Evolutionary conservation across 2,797 vertebrate species (phyloP).

Genomic region (Gouania willdenowi): DNA sequence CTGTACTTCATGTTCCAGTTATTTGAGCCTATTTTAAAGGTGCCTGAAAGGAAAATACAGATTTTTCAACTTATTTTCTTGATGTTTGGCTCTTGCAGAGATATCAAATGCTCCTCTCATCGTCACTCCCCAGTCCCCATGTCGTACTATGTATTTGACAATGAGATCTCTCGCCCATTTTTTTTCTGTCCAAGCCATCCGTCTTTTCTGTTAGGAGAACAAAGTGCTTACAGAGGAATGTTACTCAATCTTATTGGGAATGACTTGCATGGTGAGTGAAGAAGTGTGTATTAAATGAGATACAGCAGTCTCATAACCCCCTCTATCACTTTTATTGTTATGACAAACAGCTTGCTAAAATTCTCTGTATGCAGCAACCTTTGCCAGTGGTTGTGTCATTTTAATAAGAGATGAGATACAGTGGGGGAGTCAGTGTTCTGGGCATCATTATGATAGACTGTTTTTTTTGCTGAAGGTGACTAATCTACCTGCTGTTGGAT

Average conservation of each 20-base stretch:
- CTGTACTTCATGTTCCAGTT: no score
- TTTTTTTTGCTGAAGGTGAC: no score
- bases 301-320: conserved; percentile 17
- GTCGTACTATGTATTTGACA: no score
- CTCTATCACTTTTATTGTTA: conserved; percentile 25
- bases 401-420: conserved; percentile 38
- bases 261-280: neutral
- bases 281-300: conserved; percentile 16
- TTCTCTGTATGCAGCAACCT: conserved; percentile 7
- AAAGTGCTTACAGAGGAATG: conserved; percentile 18
- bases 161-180: no score
- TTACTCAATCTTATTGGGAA: conserved; percentile 11
- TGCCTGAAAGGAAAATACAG: no score
- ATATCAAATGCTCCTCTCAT: conserved; percentile 7
- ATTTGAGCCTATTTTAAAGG: no score
- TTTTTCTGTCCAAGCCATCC: neutral
- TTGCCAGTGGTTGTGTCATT: conserved; percentile 45
- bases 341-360: conserved; percentile 11
- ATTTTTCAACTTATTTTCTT: no score
- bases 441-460: conserved; percentile 1
- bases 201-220: conserved; percentile 24
- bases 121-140: no score
- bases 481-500: no score
- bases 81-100: no score
- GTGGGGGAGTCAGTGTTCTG: conserved; percentile 25